phyloP scores from a whole-genome alignment of 1,140 invertebrate genomes.

The Sipha flava region DNA sequence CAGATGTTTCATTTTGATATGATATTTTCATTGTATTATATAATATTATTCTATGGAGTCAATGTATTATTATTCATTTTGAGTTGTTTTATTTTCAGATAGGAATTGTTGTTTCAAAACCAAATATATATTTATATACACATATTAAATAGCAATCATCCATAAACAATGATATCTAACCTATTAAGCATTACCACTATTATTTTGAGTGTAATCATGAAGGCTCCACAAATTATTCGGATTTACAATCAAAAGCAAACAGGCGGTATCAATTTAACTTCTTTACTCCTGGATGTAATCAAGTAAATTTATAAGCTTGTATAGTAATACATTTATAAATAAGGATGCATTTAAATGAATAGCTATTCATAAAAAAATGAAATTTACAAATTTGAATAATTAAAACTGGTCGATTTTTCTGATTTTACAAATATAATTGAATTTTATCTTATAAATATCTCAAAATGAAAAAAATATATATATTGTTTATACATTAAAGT shows the following conservation, averaged over 20 bases:
- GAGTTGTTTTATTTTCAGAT: conserved; percentile 27
- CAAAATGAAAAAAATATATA: too few relatives aligned
- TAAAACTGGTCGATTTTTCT: too few relatives aligned
- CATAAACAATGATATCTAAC: conserved; percentile 45
- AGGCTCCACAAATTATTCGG: conserved; percentile 61
- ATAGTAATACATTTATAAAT: too few relatives aligned
- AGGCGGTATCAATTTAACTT: conserved; percentile 53
- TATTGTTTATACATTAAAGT: too few relatives aligned
- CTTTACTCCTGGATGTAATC: conserved; percentile 55
- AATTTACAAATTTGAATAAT: too few relatives aligned
- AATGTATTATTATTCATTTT: background rate
- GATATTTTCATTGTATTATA: background rate
- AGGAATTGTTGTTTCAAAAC: background rate
- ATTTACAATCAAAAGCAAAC: conserved; percentile 51
- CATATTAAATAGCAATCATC: background rate
- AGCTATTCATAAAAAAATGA: too few relatives aligned
- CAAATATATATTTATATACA: conserved; percentile 4
- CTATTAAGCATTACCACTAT: conserved; percentile 57
- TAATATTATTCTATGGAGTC: background rate
- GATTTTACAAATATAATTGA: too few relatives aligned
- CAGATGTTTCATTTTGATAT: background rate
- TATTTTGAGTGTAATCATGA: conserved; percentile 56
- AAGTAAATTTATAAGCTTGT: conserved; percentile 46
- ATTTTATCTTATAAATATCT: too few relatives aligned
- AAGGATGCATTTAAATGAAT: too few relatives aligned